Evolutionary conservation across 2,888 invertebrate genomes (phyloP).

Genomic region (Elgonia sp.): DNA sequence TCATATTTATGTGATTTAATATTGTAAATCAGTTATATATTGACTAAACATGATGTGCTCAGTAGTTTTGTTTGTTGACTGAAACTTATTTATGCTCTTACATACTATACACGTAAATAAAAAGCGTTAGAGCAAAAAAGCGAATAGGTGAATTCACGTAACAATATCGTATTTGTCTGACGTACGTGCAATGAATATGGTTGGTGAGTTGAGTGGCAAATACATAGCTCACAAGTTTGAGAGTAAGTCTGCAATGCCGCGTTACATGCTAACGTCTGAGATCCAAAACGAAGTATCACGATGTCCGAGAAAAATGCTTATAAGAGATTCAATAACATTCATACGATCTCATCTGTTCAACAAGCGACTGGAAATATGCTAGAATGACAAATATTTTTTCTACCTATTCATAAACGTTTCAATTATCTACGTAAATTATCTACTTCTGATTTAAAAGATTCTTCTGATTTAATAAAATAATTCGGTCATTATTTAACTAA

Average conservation of each 20-base stretch:
- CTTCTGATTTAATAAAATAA: too few relatives aligned
- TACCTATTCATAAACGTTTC: too few relatives aligned
- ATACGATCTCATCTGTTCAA: background rate
- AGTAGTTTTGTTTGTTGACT: slow-evolving; percentile 16
- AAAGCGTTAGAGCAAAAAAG: slow-evolving; percentile 1
- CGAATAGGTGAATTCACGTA: slow-evolving; percentile 65
- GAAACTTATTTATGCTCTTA: slow-evolving; percentile 13
- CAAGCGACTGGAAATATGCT: slow-evolving; percentile 8
- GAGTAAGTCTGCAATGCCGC: slow-evolving; percentile 56
- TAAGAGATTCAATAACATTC: slow-evolving; percentile 47
- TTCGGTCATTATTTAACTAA: too few relatives aligned
- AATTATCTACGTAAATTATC: too few relatives aligned
- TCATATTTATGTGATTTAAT: too few relatives aligned
- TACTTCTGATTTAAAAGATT: too few relatives aligned
- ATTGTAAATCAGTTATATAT: background rate
- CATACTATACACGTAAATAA: slow-evolving; percentile 1
- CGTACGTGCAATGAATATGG: slow-evolving; percentile 79
- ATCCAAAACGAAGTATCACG: slow-evolving; percentile 57
- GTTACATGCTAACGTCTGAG: slow-evolving; percentile 50
- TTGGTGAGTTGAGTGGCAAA: slow-evolving; percentile 64
- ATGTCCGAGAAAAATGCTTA: slow-evolving; percentile 57
- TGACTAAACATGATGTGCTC: background rate
- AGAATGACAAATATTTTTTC: slow-evolving; percentile 4
- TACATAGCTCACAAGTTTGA: slow-evolving; percentile 70
- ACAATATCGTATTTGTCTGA: slow-evolving; percentile 80